Base-by-base conservation (phyloP, 1,140 invertebrate genomes). In the Drosophila persimilis region DNA sequence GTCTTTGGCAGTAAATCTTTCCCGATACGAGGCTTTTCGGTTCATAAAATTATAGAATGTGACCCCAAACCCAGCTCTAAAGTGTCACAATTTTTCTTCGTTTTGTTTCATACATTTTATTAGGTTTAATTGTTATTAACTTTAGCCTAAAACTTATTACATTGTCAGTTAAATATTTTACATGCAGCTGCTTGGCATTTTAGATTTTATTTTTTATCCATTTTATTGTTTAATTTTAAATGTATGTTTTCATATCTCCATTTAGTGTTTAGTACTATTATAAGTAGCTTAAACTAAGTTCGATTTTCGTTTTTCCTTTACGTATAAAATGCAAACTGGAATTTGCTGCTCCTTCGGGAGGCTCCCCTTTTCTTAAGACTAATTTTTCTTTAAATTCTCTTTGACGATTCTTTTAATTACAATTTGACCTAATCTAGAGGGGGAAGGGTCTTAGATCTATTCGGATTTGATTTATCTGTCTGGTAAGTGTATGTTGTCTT, bases 51-150 rank as follows among this genome's bases (percentile, higher is more conserved):
- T 9, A 2, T 2, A 8, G 8, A 31, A 31, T 29, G 7, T 8
- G 1, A 43, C 1, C 3, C 11, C 13, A 29, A 11, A 8, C 13
- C 15, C 7, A 26, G 13, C 31, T 4, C 43, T 8, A 5, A 35
- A 35, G 8, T 45, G 20, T 20, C 20, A 1, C 1, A 20, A 20
- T 20, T 20, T 24, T 5, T 0, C 5, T 26, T 17, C 13, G 52
- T 52, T 71, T 66, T 45, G 61, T 72, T 62, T 84, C 72, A 69
- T 81, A 86, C 81, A 86, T 72, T 86, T 85, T 85, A 85, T 85
- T 85, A 85, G 81, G 74, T 85, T 85, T 74, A 81, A 77, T 81
- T 86, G 59, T 61, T 81, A 86, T 86, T 77, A 86, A 86, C 72
- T 62, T 81, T 72, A 74, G 53, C 80, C 84, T 85, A 85, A 9